Percentiles rank a stretch among this genome's conserved stretches.
phyloP scores from a whole-genome alignment of 2,113 vertebrate genomes.

The Crotalus tigris region DNA sequence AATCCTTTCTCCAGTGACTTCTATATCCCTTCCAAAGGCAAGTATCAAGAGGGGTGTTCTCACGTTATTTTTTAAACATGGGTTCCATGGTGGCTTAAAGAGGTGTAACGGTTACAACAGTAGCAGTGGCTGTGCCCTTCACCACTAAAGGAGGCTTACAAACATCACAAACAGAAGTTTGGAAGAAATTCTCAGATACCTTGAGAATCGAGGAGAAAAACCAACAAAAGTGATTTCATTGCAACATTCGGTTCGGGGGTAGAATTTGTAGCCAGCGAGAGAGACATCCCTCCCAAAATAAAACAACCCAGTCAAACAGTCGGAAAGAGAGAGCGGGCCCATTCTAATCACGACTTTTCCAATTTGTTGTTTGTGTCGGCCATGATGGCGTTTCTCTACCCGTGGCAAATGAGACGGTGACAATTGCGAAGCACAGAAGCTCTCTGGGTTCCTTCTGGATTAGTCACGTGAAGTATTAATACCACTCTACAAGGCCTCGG shows the following conservation, averaged over 20 bases:
- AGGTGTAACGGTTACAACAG: neutral
- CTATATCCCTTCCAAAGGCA: neutral
- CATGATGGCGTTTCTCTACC: neutral
- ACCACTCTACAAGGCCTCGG: too few relatives aligned
- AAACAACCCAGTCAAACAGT: neutral
- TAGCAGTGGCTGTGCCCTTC: neutral
- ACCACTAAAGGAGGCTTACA: neutral
- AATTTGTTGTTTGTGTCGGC: neutral
- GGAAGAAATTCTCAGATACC: neutral
- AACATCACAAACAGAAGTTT: neutral
- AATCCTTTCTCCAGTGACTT: neutral
- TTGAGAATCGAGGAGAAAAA: neutral
- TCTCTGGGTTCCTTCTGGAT: neutral
- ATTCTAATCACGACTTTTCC: neutral
- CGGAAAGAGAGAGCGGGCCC: neutral
- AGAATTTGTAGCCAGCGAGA: neutral
- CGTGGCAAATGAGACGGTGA: neutral
- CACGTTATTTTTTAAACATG: neutral
- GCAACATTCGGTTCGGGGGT: neutral
- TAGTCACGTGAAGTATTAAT: too few relatives aligned
- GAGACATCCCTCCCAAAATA: neutral
- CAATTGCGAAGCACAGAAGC: neutral
- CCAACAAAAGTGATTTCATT: neutral
- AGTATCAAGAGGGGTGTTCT: neutral
- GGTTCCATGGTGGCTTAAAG: neutral